A percentile compares a stretch with the other conserved stretches of the same genome.
Evolutionary conservation across 1,140 invertebrate species (phyloP).

Genomic region (Bactericera cockerelli): DNA sequence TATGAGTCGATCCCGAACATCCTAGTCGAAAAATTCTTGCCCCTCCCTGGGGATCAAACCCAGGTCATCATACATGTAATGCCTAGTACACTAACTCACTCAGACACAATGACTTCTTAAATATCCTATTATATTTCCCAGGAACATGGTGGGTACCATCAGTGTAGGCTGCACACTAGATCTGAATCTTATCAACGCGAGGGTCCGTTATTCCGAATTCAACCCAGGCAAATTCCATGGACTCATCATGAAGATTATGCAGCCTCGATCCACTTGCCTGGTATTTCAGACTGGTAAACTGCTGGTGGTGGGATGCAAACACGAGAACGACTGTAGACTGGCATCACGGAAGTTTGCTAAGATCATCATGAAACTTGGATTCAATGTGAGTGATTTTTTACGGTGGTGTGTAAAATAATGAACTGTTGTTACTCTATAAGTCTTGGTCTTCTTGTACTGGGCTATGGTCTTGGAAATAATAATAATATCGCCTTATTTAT

Average conservation of each 20-base stretch:
- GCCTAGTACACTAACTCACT: too few relatives aligned
- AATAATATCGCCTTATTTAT: too few relatives aligned
- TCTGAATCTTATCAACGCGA: constrained; percentile 80
- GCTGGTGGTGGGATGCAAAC: constrained; percentile 95
- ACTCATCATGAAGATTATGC: constrained; percentile 93
- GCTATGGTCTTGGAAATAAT: too few relatives aligned
- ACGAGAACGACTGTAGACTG: constrained; percentile 81
- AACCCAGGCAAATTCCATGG: constrained; percentile 97
- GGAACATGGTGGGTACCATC: constrained; percentile 88
- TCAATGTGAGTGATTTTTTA: constrained; percentile 75
- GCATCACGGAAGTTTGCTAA: constrained; percentile 94
- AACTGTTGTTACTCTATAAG: too few relatives aligned
- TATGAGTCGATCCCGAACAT: too few relatives aligned
- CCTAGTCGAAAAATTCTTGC: too few relatives aligned
- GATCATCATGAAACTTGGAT: constrained; percentile 95
- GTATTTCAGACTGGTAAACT: constrained; percentile 98
- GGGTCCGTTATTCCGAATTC: constrained; percentile 96
- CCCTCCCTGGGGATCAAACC: too few relatives aligned
- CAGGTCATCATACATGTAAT: too few relatives aligned
- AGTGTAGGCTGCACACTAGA: constrained; percentile 76
- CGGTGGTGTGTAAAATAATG: too few relatives aligned
- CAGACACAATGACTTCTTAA: too few relatives aligned
- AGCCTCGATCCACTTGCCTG: constrained; percentile 89
- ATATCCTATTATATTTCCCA: too few relatives aligned
- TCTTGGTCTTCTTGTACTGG: too few relatives aligned